Percentiles rank a stretch among this genome's conserved stretches.
These are phyloP conservation scores for Pseudococcus longispinus DNA, from an alignment of 2,888 invertebrate genomes.

Conservation along the genomic window DNA sequence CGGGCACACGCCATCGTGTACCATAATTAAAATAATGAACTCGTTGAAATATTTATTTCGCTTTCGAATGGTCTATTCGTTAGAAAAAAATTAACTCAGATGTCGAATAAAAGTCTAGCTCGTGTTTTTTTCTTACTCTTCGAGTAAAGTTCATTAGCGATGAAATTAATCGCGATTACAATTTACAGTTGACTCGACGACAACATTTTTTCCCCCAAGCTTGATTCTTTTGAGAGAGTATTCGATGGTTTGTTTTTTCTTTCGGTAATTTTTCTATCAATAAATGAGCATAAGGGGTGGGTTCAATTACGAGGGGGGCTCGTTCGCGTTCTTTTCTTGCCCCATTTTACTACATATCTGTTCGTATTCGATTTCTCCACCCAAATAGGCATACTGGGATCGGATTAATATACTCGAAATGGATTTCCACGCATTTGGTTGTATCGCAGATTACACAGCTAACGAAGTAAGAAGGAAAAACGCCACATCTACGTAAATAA, in stretches of 20 bases:
- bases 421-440: too few species aligned
- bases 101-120: background rate
- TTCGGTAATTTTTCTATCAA: background rate
- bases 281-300: too few species aligned
- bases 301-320: too few species aligned
- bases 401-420: too few species aligned
- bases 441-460: too few species aligned
- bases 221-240: too few species aligned
- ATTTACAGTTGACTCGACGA: background rate
- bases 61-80: background rate
- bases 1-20: background rate
- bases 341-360: too few species aligned
- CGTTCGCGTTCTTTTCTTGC: too few species aligned
- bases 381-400: too few species aligned
- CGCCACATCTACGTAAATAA: background rate
- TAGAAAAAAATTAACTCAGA: background rate
- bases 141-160: background rate
- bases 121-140: background rate
- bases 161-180: background rate
- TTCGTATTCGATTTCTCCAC: too few species aligned
- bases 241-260: background rate
- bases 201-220: background rate
- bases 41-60: constrained; percentile 21
- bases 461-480: background rate
- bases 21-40: constrained; percentile 18